Evolutionary conservation across 2,888 invertebrate genomes (phyloP), one percentile per base, ranked within the genome.

Genomic region (Anaspis maculata): DNA sequence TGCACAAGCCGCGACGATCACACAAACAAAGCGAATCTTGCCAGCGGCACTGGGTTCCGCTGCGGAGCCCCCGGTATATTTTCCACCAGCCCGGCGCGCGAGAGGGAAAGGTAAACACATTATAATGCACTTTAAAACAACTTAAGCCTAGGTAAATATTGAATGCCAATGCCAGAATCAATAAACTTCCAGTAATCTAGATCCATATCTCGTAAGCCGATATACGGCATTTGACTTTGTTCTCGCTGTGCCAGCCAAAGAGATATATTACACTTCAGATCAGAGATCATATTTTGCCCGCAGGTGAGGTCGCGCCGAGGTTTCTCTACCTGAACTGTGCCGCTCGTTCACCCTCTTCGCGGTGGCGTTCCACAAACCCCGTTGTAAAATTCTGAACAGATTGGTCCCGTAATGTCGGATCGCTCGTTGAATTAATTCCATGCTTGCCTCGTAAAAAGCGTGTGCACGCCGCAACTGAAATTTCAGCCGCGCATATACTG

Each of bases 131-230:
- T 57, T 52, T 52, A 56, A 52, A 52, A 53, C 51, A 48, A 52
- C 52, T 54, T 51, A 52, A 46, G 48, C 51, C 34, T 45, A 49
- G 44, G 52, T 54, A 56, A 58, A 58, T 56, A 57, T 58, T 55
- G 48, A 52, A 51, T 44, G 49, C 48, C 48, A 42, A 52, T 50
- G 53, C 52, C 52, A 53, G 44, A 56, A 57, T 58, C 58, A 57
- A 58, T 58, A 58, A 52, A 45, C 46, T 46, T n/a, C 48, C 42
- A 54, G 48, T 51, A 51, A 52, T 52, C 50, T 46, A 50, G 52
- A 54, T 56, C 50, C 48, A 46, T 48, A 57, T 56, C 54, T 48
- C 9, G 52, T 51, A 55, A 54, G 45, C 46, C 37, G 51, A 51
- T 52, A 49, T 42, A 39, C n/a, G n/a, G 39, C 39, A 38, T 42